phyloP scores from a whole-genome alignment of 2,113 vertebrate species.

The Alexandromys fortis region DNA sequence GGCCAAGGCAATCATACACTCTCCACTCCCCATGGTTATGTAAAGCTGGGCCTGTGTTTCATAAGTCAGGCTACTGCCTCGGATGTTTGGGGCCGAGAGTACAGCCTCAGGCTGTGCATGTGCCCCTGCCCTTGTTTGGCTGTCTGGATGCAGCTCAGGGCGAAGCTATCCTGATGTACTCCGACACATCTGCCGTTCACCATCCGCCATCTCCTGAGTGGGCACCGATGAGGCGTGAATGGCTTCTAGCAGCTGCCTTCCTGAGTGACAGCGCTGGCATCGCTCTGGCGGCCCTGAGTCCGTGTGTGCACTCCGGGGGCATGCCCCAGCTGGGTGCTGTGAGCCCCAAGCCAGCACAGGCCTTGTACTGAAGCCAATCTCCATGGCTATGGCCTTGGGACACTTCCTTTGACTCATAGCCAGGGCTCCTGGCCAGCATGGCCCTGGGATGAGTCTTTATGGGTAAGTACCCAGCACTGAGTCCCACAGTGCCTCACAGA shows the following conservation, averaged over 20 bases:
- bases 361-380: not conserved
- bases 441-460: not conserved
- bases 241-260: not conserved
- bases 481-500: not conserved
- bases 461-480: not conserved
- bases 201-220: not conserved
- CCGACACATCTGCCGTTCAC: not conserved
- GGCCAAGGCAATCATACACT: not conserved
- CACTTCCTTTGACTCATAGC: not conserved
- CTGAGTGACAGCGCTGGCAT: constrained; percentile 69
- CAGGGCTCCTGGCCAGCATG: not conserved
- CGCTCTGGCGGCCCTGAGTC: constrained; percentile 34
- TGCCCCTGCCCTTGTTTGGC: constrained; percentile 16
- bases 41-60: constrained; percentile 59
- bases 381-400: not conserved
- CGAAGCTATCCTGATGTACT: not conserved
- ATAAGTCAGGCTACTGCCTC: constrained; percentile 50
- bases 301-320: not conserved
- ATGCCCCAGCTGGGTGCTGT: not conserved
- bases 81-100: constrained; percentile 15
- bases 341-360: not conserved
- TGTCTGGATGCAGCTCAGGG: not conserved
- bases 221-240: constrained; percentile 50
- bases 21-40: constrained; percentile 24
- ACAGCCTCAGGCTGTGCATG: constrained; percentile 14